Conservation (phyloP, 1,140 invertebrate genomes). For the Lepidurus apus region DNA sequence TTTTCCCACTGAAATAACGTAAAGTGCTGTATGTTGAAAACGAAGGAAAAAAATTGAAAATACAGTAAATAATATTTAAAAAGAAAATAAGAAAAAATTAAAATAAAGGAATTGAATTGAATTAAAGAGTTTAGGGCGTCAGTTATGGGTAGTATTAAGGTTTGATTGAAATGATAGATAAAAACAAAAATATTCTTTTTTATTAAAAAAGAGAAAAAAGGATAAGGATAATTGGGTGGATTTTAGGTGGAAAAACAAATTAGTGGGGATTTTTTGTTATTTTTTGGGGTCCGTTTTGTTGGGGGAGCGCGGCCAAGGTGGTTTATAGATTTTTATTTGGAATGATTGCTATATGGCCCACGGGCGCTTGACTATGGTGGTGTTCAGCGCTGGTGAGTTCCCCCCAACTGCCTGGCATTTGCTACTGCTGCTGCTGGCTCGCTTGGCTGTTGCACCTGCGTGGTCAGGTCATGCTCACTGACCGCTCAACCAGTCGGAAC, state of each 20-base stretch:
- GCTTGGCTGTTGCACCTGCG: not conserved
- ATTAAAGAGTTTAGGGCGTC: too few species aligned
- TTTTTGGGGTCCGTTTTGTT: not conserved
- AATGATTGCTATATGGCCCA: conserved; percentile 5
- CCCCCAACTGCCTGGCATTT: not conserved
- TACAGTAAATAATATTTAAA: too few species aligned
- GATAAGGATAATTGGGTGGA: too few species aligned
- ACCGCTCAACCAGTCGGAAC: conserved; percentile 20
- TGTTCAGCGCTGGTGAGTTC: conserved; percentile 17
- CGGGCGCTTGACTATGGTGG: not conserved
- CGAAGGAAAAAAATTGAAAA: too few species aligned
- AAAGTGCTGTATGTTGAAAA: too few species aligned
- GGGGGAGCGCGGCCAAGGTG: not conserved
- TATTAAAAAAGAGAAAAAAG: too few species aligned
- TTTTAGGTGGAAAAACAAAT: not conserved
- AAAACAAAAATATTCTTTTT: too few species aligned
- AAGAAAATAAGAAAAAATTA: too few species aligned
- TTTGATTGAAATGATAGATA: too few species aligned
- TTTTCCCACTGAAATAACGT: too few species aligned
- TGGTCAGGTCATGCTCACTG: conserved; percentile 17
- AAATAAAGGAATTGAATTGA: too few species aligned
- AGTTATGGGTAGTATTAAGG: too few species aligned
- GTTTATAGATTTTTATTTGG: not conserved
- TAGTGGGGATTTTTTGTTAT: not conserved
- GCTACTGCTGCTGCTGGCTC: not conserved